phyloP scores from a whole-genome alignment of 2,797 vertebrate species.

The Eremophila alpestris region DNA sequence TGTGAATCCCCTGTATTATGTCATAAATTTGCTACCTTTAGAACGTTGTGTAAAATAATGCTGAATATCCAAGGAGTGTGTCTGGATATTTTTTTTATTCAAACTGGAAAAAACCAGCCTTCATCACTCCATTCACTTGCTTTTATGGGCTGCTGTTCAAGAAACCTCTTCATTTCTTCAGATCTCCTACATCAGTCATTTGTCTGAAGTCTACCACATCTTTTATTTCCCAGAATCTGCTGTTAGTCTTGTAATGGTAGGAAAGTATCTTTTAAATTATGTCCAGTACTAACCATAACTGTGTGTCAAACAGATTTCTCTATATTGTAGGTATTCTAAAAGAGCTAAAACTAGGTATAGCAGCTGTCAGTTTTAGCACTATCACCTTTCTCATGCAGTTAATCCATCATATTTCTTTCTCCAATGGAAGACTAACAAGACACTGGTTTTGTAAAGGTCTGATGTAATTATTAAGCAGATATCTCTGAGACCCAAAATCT shows the following conservation, averaged over 20 bases:
- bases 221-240: not conserved
- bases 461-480: not conserved
- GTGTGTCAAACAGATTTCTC: not conserved
- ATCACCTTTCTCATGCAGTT: slow-evolving; percentile 6
- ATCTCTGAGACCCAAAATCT: slow-evolving; percentile 26
- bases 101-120: not conserved
- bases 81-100: not conserved
- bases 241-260: not conserved
- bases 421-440: not conserved
- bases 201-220: not conserved
- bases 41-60: not conserved
- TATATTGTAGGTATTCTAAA: not conserved
- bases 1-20: not conserved
- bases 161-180: not conserved
- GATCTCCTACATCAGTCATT: not conserved
- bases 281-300: not conserved
- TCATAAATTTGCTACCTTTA: not conserved
- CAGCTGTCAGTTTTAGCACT: not conserved
- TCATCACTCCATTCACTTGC: not conserved
- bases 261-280: not conserved
- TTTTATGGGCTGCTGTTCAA: not conserved
- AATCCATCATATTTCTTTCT: not conserved
- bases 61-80: not conserved
- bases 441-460: not conserved
- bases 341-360: not conserved